phyloP scores from a whole-genome alignment of 2,113 vertebrate species.

The Propithecus coquereli region DNA sequence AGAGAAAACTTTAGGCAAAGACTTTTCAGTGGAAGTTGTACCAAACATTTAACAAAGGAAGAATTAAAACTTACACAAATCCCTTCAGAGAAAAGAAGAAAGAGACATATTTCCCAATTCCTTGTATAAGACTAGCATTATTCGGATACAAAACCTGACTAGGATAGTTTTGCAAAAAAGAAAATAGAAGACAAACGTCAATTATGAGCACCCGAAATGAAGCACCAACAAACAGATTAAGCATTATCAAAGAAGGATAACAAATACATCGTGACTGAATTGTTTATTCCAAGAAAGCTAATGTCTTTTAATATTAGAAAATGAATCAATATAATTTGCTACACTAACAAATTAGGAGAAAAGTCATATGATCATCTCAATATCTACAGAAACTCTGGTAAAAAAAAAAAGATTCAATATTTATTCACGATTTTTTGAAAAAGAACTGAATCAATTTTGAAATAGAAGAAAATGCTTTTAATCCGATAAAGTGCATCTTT shows the following conservation, averaged over 20 bases:
- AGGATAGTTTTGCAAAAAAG: too few relatives aligned
- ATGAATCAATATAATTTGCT: background rate
- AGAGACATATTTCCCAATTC: background rate
- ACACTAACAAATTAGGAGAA: background rate
- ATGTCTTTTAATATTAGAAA: background rate
- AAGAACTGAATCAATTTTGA: background rate
- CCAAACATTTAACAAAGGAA: background rate
- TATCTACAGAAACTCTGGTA: background rate
- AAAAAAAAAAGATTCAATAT: background rate
- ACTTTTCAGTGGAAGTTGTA: background rate
- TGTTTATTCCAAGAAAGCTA: background rate
- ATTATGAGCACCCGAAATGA: background rate
- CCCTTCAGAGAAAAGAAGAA: background rate
- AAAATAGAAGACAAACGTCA: background rate
- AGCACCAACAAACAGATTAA: fast-evolving
- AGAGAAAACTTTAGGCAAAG: background rate
- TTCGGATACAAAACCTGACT: background rate
- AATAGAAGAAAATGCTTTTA: background rate
- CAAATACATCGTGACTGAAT: fast-evolving
- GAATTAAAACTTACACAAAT: background rate
- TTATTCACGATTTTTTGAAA: too few relatives aligned
- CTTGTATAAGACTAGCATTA: background rate
- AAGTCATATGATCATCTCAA: background rate
- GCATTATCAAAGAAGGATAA: background rate
- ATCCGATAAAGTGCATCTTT: background rate